Conservation (phyloP, 2,113 vertebrate species). For the Rhea americana region DNA sequence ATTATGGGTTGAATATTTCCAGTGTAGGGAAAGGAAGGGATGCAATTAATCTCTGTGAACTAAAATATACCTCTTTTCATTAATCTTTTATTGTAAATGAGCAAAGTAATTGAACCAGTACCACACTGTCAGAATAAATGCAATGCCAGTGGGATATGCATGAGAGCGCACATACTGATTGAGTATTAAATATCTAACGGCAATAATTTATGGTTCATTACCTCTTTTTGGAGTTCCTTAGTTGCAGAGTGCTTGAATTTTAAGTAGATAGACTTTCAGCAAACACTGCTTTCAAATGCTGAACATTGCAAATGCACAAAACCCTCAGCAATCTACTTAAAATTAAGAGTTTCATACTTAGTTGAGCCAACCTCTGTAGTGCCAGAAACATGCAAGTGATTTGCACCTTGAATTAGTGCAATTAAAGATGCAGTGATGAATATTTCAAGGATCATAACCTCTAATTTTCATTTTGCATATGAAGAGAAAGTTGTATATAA, state of each 20-base stretch:
- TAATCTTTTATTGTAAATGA: constrained; percentile 93
- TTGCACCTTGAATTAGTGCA: constrained; percentile 14
- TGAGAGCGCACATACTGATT: constrained; percentile 87
- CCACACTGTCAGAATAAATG: constrained; percentile 84
- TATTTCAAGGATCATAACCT: not conserved
- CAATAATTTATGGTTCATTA: constrained; percentile 90
- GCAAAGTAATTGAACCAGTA: constrained; percentile 85
- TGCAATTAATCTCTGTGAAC: constrained; percentile 92
- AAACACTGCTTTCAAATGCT: constrained; percentile 69
- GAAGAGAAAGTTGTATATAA: not conserved
- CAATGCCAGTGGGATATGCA: constrained; percentile 83
- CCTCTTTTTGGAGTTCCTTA: constrained; percentile 82
- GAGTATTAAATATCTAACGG: constrained; percentile 88
- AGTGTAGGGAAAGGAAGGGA: constrained; percentile 82
- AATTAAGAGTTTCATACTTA: constrained; percentile 43
- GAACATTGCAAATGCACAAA: constrained; percentile 57
- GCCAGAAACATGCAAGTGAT: not conserved
- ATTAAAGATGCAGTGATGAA: constrained; percentile 16
- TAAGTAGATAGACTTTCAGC: constrained; percentile 76
- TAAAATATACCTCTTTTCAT: constrained; percentile 92
- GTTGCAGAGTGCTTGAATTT: constrained; percentile 81
- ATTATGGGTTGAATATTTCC: constrained; percentile 89
- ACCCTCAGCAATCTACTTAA: constrained; percentile 45
- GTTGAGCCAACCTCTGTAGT: constrained; percentile 29
- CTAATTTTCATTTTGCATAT: not conserved